A percentile compares a stretch with the other conserved stretches of the same genome.
Evolutionary conservation across 2,888 invertebrate genomes (phyloP).

Genomic region (Steinernema scapterisci): DNA sequence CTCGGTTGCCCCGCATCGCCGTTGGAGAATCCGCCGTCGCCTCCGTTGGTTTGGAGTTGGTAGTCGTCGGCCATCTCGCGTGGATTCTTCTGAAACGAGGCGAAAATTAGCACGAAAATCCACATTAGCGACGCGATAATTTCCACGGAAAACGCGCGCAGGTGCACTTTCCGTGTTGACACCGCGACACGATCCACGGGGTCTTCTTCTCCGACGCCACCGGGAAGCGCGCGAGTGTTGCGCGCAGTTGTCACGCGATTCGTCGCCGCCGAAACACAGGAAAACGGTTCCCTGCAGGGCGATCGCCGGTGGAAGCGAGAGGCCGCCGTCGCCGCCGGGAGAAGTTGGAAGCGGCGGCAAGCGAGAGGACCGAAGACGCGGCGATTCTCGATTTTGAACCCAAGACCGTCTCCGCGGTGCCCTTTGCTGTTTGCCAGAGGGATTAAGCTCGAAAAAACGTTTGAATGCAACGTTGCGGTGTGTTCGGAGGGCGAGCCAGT

Average conservation of each 20-base stretch:
- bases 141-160: too few relatives aligned
- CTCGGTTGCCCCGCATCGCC: neutral
- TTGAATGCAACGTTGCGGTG: neutral
- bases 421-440: neutral
- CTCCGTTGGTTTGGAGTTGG: conserved; percentile 16
- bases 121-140: too few relatives aligned
- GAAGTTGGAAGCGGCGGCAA: neutral
- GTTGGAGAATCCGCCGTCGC: neutral
- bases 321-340: neutral
- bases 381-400: too few relatives aligned
- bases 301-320: too few relatives aligned
- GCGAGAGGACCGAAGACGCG: neutral
- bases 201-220: neutral
- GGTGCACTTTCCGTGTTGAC: too few relatives aligned
- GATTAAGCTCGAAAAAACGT: neutral
- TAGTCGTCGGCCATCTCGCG: conserved; percentile 13
- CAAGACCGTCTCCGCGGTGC: neutral
- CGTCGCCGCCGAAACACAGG: too few relatives aligned
- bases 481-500: neutral
- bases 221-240: too few relatives aligned
- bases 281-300: too few relatives aligned
- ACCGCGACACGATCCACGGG: neutral
- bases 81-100: neutral
- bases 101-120: too few relatives aligned
- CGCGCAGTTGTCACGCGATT: too few relatives aligned